Conservation (phyloP, 2,888 invertebrate species). For the Siphlonurus alternatus region DNA sequence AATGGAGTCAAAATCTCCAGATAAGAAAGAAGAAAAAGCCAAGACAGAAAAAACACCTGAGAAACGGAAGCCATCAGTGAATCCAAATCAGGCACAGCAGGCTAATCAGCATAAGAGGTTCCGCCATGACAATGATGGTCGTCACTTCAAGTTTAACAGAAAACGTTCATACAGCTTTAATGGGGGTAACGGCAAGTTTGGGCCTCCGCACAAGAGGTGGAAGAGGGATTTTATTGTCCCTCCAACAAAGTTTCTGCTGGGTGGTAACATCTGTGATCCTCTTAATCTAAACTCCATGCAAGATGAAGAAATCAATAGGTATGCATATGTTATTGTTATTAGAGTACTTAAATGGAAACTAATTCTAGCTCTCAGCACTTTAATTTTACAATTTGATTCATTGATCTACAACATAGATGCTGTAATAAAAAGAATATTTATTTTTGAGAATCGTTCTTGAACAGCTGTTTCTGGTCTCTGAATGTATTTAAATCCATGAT, state of each 20-base stretch:
- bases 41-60: conserved; percentile 4
- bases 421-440: too few relatives aligned
- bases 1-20: neutral
- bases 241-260: conserved; percentile 83
- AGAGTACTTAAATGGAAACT: neutral
- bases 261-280: conserved; percentile 91
- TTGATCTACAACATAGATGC: too few relatives aligned
- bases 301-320: conserved; percentile 23
- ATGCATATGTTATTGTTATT: conserved; percentile 1
- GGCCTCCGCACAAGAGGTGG: conserved; percentile 53
- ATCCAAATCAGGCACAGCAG: conserved; percentile 4
- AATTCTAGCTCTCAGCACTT: too few relatives aligned
- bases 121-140: conserved; percentile 25
- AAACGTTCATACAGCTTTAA: conserved; percentile 53
- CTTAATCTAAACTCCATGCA: conserved; percentile 83
- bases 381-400: too few relatives aligned
- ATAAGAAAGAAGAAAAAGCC: conserved; percentile 1
- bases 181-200: conserved; percentile 47
- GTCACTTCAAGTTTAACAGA: conserved; percentile 27
- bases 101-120: conserved; percentile 20
- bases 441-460: too few relatives aligned
- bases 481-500: too few relatives aligned
- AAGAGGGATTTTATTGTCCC: conserved; percentile 57
- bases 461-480: too few relatives aligned
- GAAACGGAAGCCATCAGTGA: conserved; percentile 6